Base-by-base conservation (phyloP, 2,113 vertebrate species). In the Astur gentilis region DNA sequence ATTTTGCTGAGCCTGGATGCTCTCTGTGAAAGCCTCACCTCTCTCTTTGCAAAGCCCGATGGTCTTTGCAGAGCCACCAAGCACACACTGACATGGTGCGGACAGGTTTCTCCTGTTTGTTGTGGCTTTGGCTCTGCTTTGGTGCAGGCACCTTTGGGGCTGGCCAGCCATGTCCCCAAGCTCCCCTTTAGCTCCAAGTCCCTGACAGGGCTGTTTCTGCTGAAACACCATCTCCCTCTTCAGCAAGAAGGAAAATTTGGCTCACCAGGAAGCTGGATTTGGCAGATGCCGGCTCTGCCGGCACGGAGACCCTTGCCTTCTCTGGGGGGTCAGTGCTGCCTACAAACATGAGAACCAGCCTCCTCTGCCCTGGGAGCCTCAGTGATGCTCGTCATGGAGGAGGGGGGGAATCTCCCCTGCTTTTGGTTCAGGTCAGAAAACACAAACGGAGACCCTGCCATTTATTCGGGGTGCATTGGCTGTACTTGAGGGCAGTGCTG, bases 391-490 rank as follows among this genome's bases (percentile, higher is more conserved):
- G 61, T 62, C 29, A 11, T 8, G 0, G 57, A 7, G 20, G 1
- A 17, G 1, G 1, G 0, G 3, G 10, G 8, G 23, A 40, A n/a
- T 34, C 22, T 44, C 10, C 10, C 20, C 21, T 58, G 16, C 47
- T 73, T 20, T 23, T 36, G 7, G 17, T 32, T 57, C 13, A 32
- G 34, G 13, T 29, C 27, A 9, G 11, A 54, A 87, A 76, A 13
- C 10, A 70, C 38, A 36, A 58, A 62, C 2, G 7, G 29, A 44
- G 44, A 52, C 20, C 22, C 13, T 16, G 11, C 17, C 7, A 6
- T 4, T 6, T 8, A 2, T 32, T 34, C 0, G 1, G 27, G 42
- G 7, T n/a, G 11, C 16, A 20, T 7, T 32, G 36, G n/a, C 38
- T 72, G 27, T 55, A 36, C 47, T 17, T 29, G 45, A 38, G 27